phyloP scores from a whole-genome alignment of 2,113 vertebrate genomes.

The Sinocyclocheilus anshuiensis region DNA sequence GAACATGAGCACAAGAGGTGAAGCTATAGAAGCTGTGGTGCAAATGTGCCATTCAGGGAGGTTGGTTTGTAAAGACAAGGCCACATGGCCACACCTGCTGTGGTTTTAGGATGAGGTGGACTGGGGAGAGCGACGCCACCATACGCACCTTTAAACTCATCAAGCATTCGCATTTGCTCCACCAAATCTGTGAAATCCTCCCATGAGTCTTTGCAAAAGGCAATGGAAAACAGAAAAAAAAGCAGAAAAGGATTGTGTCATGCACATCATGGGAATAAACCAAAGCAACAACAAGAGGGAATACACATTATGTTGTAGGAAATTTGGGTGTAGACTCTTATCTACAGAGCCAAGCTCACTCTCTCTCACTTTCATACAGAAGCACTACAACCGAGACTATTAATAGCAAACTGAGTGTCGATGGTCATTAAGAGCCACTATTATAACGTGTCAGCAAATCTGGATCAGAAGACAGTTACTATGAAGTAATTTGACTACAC shows the following conservation, averaged over 20 bases:
- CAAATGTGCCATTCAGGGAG: not conserved
- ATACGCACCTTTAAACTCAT: constrained; percentile 90
- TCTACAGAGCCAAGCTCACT: not conserved
- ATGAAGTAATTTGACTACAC: not conserved
- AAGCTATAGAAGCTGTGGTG: constrained; percentile 11
- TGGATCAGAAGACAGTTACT: not conserved
- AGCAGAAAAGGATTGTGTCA: constrained; percentile 72
- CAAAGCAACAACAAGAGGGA: constrained; percentile 63
- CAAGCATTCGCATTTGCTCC: constrained; percentile 84
- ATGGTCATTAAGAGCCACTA: not conserved
- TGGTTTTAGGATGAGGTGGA: constrained; percentile 56
- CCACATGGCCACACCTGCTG: constrained; percentile 14
- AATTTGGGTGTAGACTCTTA: not conserved
- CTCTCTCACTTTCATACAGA: not conserved
- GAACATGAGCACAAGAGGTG: not conserved
- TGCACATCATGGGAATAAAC: constrained; percentile 78
- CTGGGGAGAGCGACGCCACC: constrained; percentile 76
- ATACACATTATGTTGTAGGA: not conserved
- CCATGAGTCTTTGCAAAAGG: constrained; percentile 92
- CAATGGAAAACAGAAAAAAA: constrained; percentile 77
- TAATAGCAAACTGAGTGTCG: not conserved
- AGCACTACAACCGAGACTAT: not conserved
- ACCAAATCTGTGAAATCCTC: constrained; percentile 94
- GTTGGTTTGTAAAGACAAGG: constrained; percentile 38
- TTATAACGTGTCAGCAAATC: not conserved